These are phyloP conservation scores for Steinernema carpocapsae DNA, from an alignment of 2,888 invertebrate species.

Conservation along the genomic window DNA sequence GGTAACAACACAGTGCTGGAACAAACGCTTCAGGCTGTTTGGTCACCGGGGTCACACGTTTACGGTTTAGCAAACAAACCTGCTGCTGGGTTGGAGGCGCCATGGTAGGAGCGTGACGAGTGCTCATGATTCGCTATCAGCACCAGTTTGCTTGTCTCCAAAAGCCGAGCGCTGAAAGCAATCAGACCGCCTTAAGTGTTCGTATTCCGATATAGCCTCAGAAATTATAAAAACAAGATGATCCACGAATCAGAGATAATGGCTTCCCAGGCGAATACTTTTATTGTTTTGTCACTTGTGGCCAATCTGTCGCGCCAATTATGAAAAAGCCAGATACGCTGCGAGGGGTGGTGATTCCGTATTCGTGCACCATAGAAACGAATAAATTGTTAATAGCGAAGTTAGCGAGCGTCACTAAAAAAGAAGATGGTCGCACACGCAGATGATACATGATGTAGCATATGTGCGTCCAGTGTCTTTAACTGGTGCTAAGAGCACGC, in stretches of 20 bases:
- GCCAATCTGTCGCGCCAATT: constrained; percentile 14
- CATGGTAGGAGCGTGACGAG: not conserved
- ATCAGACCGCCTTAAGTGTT: constrained; percentile 2
- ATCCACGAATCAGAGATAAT: constrained; percentile 26
- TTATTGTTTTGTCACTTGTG: constrained; percentile 9
- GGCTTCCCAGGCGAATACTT: constrained; percentile 31
- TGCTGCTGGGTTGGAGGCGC: not conserved
- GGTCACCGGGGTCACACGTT: not conserved
- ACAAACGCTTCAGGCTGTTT: constrained; percentile 2
- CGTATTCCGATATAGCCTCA: not conserved
- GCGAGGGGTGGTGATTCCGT: not conserved
- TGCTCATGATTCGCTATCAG: constrained; percentile 10
- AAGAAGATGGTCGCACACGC: constrained; percentile 18
- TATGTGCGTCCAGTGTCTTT: constrained; percentile 1
- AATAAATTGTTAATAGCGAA: constrained; percentile 21
- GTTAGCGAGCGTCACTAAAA: constrained; percentile 1
- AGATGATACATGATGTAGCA: not conserved
- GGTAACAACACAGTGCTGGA: constrained; percentile 1
- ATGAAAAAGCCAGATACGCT: not conserved
- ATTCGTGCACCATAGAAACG: constrained; percentile 28
- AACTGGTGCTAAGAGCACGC: constrained; percentile 12
- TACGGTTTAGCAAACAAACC: not conserved
- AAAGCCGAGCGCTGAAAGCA: constrained; percentile 17
- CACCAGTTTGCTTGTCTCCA: not conserved
- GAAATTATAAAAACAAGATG: constrained; percentile 30